Evolutionary conservation across 2,888 invertebrate genomes (phyloP), one percentile per base, ranked within the genome.

Genomic region (Hydrotaea cyrtoneurina): DNA sequence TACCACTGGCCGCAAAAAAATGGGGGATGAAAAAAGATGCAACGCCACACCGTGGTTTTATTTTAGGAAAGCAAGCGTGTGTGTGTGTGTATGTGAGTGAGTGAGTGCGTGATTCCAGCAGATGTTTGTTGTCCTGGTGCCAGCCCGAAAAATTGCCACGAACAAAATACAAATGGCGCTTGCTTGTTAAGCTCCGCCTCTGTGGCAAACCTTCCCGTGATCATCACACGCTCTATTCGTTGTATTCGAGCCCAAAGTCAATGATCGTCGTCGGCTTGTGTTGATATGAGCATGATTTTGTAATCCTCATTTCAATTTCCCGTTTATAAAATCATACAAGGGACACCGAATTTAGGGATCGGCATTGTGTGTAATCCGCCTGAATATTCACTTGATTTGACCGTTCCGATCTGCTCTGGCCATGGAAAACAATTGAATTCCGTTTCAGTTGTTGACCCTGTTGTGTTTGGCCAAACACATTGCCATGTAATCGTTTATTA

Each of bases 81-180:
- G 50, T n/a, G 5, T 36, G 64, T 36, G n/a, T 17, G 62, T 77
- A 21, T 19, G 57, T 36, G 77, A 72, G 66, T 69, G 64, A 66
- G 26, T 57, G 71, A 26, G 17, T 80, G 69, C 57, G 73, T 77
- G 62, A 43, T 26, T 31, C 39, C 23, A 75, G 78, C 83, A 83
- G 85, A 78, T 76, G 75, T 46, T 75, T 46, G 74, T 75, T 46
- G 75, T 76, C 86, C 86, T 86, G 87, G 86, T 86, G 86, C 78
- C 82, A 87, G 88, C 88, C 59, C 64, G 23, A 76, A 62, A 66
- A 79, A 64, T 69, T 59, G 21, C 39, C 23, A 57, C 36, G 21
- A 59, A 10, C 21, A 71, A 71, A 71, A 83, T 76, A 73, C 50
- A 85, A 90, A 90, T 90, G 90, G 90, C 90, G 90, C 83, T 87